Conservation (phyloP, 2,888 invertebrate species). For the Tachina fera region DNA sequence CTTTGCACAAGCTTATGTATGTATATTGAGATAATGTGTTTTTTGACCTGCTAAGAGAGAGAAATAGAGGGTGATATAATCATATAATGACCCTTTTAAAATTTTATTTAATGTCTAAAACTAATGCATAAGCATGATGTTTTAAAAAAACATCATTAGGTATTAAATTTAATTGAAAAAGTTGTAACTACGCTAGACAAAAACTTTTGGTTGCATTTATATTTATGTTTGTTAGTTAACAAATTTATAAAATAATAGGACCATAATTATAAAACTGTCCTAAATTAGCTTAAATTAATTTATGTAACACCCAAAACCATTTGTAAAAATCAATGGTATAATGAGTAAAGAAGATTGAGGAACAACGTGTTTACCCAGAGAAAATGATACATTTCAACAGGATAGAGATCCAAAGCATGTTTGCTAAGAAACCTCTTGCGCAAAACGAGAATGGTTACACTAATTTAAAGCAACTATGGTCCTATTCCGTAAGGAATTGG, state of each 20-base stretch:
- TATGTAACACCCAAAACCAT: too few relatives aligned
- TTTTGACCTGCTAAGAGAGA: constrained; percentile 45
- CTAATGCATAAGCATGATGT: constrained; percentile 17
- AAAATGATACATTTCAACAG: too few relatives aligned
- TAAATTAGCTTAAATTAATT: too few relatives aligned
- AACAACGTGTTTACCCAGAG: too few relatives aligned
- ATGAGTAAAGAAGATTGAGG: too few relatives aligned
- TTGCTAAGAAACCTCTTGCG: too few relatives aligned
- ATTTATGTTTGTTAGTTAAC: background rate
- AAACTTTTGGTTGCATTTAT: background rate
- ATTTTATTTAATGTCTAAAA: constrained; percentile 37
- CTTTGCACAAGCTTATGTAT: background rate
- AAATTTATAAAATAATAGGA: background rate
- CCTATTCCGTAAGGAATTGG: too few relatives aligned
- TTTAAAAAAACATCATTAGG: background rate
- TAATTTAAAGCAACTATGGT: too few relatives aligned
- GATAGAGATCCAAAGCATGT: too few relatives aligned
- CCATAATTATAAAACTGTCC: background rate
- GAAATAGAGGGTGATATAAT: constrained; percentile 7
- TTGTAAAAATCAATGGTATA: too few relatives aligned
- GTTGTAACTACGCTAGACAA: background rate
- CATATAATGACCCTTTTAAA: constrained; percentile 56
- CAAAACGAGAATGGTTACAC: too few relatives aligned
- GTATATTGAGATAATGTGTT: constrained; percentile 56
- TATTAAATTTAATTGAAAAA: constrained; percentile 4